A percentile compares a stretch with the other conserved stretches of the same genome.
Evolutionary conservation across 2,888 invertebrate species (phyloP).

Genomic region (Leptopilina myrica): DNA sequence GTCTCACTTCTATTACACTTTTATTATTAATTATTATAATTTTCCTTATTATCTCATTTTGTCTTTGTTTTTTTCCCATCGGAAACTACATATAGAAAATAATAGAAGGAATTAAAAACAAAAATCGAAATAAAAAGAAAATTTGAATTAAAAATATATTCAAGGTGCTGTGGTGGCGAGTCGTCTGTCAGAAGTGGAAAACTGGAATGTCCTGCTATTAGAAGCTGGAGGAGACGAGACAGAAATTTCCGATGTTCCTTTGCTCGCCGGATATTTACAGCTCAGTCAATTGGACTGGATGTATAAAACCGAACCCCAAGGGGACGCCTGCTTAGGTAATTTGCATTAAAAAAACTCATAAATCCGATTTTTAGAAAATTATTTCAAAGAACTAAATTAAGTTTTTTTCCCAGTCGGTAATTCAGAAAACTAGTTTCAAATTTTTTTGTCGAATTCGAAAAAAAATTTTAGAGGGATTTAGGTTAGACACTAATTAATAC

Average conservation of each 20-base stretch:
- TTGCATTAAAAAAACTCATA: not conserved
- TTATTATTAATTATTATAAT: no score
- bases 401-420: no score
- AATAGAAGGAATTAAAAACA: no score
- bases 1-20: no score
- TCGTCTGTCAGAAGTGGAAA: slow-evolving; percentile 86
- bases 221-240: slow-evolving; percentile 95
- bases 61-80: no score
- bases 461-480: no score
- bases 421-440: no score
- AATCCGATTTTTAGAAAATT: not conserved
- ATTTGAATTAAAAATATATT: slow-evolving; percentile 39
- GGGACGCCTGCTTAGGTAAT: slow-evolving; percentile 87
- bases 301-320: slow-evolving; percentile 93
- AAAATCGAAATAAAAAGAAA: not conserved
- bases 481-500: no score
- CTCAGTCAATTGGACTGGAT: slow-evolving; percentile 93
- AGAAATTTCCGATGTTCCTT: slow-evolving; percentile 92
- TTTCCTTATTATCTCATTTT: no score
- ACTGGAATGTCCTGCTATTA: slow-evolving; percentile 88
- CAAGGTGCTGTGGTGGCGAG: slow-evolving; percentile 90
- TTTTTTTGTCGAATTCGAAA: no score
- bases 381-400: no score
- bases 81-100: no score
- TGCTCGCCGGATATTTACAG: slow-evolving; percentile 92